Conservation (phyloP, 2,797 vertebrate species). For the Gorsachius magnificus region DNA sequence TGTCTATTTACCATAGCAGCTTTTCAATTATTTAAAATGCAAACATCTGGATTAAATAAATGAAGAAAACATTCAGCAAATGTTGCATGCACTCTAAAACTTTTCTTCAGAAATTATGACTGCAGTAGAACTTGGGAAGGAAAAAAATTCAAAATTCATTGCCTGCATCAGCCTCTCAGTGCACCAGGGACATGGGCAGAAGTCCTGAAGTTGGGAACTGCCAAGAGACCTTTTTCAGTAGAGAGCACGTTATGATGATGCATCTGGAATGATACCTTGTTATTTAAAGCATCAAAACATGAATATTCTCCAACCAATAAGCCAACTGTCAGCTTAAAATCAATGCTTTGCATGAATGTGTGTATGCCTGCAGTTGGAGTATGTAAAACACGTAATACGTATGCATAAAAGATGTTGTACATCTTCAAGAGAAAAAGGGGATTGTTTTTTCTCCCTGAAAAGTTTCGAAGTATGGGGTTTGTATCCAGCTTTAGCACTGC, state of each 20-base stretch:
- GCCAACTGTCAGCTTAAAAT: neutral
- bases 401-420: neutral
- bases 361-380: neutral
- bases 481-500: neutral
- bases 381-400: rapidly evolving
- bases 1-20: constrained; percentile 57
- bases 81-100: neutral
- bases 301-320: neutral
- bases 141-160: neutral
- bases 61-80: constrained; percentile 40
- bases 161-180: neutral
- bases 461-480: neutral
- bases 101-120: neutral
- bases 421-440: neutral
- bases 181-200: neutral
- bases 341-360: neutral
- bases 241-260: neutral
- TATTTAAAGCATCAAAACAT: neutral
- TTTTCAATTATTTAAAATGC: constrained; percentile 67
- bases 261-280: neutral
- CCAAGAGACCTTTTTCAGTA: neutral
- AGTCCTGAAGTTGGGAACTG: neutral
- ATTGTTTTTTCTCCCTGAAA: neutral
- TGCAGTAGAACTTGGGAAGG: neutral
- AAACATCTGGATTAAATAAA: constrained; percentile 70